Conservation (phyloP, 1,140 invertebrate species). For the Samia ricini region DNA sequence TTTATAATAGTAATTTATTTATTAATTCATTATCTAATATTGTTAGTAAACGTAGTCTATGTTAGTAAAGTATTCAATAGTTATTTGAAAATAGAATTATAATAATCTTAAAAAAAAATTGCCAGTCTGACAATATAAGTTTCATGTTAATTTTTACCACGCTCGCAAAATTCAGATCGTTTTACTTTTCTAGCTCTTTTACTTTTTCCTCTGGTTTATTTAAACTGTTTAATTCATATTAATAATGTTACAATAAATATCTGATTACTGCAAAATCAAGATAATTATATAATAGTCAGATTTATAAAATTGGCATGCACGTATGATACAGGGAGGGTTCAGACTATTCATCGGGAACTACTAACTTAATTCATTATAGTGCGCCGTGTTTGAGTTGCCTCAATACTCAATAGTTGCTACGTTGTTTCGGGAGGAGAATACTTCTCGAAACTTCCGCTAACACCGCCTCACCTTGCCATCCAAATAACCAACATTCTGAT, state of each 20-base stretch:
- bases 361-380: conserved; percentile 71
- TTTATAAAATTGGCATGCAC: not conserved
- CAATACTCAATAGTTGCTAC: conserved; percentile 35
- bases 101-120: no score
- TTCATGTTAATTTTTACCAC: no score
- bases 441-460: conserved; percentile 3
- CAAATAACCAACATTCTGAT: conserved; percentile 37
- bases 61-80: no score
- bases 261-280: not conserved
- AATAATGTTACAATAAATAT: not conserved
- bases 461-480: conserved; percentile 7
- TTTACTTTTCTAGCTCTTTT: no score
- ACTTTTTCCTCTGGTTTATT: no score
- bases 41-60: no score
- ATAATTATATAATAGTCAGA: not conserved
- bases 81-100: no score
- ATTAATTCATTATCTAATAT: no score
- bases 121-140: no score
- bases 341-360: conserved; percentile 27
- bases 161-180: no score
- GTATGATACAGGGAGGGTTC: not conserved
- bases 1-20: no score
- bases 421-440: conserved; percentile 35
- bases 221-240: no score
- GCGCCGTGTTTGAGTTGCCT: conserved; percentile 58